A percentile compares a stretch with the other conserved stretches of the same genome.
These are phyloP conservation scores for Clarias magur DNA, from an alignment of 2,113 vertebrate genomes.

Conservation along the genomic window DNA sequence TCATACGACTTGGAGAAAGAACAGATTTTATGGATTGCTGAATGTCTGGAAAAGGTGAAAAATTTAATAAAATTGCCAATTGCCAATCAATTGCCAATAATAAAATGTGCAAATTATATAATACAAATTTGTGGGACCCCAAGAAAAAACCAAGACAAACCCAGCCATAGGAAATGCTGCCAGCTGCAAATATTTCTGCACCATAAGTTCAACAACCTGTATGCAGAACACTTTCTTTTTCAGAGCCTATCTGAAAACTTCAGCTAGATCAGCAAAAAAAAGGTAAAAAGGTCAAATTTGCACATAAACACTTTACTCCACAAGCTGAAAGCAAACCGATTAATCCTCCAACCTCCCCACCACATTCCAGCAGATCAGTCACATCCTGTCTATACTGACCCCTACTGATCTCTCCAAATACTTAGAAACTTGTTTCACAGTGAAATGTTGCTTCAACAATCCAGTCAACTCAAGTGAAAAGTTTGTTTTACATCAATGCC, in stretches of 20 bases:
- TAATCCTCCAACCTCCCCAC: neutral
- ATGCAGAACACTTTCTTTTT: neutral
- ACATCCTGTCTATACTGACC: slow-evolving; percentile 8
- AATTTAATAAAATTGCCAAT: neutral
- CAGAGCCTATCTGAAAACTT: neutral
- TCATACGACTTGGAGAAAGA: neutral
- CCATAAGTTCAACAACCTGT: neutral
- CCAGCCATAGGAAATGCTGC: neutral
- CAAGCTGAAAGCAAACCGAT: neutral
- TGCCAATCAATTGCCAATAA: neutral
- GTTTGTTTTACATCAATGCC: no score
- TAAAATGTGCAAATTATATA: no score
- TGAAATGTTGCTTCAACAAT: neutral
- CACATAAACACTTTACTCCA: neutral
- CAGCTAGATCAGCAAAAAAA: neutral
- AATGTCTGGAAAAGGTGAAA: neutral
- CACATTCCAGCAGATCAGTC: slow-evolving; percentile 4
- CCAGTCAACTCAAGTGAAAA: neutral
- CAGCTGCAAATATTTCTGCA: neutral
- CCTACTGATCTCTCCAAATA: neutral
- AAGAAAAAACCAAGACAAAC: neutral
- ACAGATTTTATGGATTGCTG: neutral
- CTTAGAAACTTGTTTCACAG: neutral
- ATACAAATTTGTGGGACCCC: neutral
- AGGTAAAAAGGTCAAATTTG: neutral